These are phyloP conservation scores for Caenorhabditis remanei DNA, from an alignment of 1,140 invertebrate species.

Conservation along the genomic window DNA sequence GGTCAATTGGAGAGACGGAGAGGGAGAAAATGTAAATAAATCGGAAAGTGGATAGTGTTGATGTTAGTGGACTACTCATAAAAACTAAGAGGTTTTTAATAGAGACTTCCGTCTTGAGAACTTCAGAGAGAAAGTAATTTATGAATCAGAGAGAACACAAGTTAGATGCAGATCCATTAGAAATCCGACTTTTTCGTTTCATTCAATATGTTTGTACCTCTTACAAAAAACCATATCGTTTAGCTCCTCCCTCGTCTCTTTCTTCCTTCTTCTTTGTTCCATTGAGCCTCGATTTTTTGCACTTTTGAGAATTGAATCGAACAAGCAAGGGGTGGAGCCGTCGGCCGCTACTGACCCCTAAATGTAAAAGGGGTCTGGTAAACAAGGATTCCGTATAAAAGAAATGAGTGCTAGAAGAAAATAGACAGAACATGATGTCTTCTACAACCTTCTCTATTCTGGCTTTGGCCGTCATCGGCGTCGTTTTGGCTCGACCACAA, in stretches of 20 bases:
- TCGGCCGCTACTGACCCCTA: background rate
- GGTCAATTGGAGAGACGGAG: background rate
- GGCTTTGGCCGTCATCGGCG: constrained; percentile 8
- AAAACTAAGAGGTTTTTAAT: background rate
- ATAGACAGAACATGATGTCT: background rate
- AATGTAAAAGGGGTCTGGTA: background rate
- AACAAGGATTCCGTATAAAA: background rate
- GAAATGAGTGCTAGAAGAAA: background rate
- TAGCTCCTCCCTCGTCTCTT: too few relatives aligned
- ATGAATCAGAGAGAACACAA: too few relatives aligned
- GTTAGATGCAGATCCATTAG: too few relatives aligned
- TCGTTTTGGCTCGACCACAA: constrained; percentile 26
- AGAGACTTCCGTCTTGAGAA: background rate
- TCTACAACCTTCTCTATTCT: background rate
- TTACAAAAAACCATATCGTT: too few relatives aligned
- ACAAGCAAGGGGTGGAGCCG: background rate
- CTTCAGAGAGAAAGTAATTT: too few relatives aligned
- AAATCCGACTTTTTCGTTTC: too few relatives aligned
- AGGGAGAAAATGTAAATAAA: background rate
- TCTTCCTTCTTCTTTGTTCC: too few relatives aligned
- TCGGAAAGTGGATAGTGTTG: background rate
- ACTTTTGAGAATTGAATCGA: too few relatives aligned
- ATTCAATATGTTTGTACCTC: too few relatives aligned
- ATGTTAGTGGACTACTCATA: background rate
- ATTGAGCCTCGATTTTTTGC: too few relatives aligned